These are phyloP conservation scores for Anas flavirostris DNA, from an alignment of 2,797 vertebrate genomes.

Conservation along the genomic window DNA sequence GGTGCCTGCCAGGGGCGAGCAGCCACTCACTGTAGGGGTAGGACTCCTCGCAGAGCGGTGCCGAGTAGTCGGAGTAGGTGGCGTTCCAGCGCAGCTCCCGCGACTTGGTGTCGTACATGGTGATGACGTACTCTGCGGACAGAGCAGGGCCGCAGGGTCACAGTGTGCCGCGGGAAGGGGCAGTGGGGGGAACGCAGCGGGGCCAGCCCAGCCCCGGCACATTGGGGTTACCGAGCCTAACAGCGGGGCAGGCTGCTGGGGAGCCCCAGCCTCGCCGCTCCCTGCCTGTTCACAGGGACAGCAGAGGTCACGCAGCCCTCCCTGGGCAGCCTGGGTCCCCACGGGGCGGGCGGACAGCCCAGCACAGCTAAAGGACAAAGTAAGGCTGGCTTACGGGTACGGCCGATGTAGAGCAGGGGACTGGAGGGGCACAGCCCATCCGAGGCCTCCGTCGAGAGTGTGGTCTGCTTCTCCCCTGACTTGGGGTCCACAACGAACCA, in stretches of 20 bases:
- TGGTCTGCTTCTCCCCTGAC: constrained; percentile 93
- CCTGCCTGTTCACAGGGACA: neutral
- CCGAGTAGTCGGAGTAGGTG: constrained; percentile 93
- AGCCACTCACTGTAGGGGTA: constrained; percentile 88
- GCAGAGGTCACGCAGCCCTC: neutral
- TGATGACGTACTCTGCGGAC: constrained; percentile 91
- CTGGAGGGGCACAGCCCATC: constrained; percentile 88
- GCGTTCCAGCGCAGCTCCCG: constrained; percentile 93
- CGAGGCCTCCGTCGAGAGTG: constrained; percentile 88
- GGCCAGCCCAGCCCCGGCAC: neutral
- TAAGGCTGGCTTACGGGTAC: constrained; percentile 84
- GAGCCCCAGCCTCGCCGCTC: neutral
- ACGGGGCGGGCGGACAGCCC: neutral
- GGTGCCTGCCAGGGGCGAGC: rapidly evolving
- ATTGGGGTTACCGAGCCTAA: neutral
- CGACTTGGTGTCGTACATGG: constrained; percentile 94
- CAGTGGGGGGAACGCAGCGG: too few species aligned
- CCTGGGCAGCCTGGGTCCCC: too few species aligned
- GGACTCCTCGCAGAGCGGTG: constrained; percentile 82
- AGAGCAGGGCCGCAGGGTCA: neutral
- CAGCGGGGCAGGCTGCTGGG: neutral
- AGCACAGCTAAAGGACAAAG: rapidly evolving
- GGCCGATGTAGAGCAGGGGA: constrained; percentile 92
- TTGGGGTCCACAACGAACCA: constrained; percentile 96
- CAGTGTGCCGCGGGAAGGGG: neutral